Conservation (phyloP, 2,888 invertebrate species). For the Drosophila multiciliata region DNA sequence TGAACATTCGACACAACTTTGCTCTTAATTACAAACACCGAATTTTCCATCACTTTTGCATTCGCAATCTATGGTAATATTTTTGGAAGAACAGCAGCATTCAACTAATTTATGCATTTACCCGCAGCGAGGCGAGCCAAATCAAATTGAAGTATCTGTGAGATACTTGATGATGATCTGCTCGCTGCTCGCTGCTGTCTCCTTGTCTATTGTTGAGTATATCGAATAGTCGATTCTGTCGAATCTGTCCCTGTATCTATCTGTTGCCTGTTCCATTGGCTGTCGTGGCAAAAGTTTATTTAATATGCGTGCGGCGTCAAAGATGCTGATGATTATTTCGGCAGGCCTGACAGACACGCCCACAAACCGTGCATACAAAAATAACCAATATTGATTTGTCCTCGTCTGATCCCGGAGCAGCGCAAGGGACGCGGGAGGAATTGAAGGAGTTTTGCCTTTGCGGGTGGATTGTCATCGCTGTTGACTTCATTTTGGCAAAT, state of each 20-base stretch:
- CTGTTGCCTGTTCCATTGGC: not conserved
- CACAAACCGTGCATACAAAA: conserved; percentile 75
- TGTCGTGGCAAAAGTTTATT: conserved; percentile 62
- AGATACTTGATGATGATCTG: conserved; percentile 44
- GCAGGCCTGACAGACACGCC: conserved; percentile 61
- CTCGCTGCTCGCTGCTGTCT: conserved; percentile 21
- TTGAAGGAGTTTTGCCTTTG: not conserved
- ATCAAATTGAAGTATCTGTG: conserved; percentile 44
- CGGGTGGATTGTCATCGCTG: conserved; percentile 44
- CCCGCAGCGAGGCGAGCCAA: conserved; percentile 26
- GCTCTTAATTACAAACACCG: conserved; percentile 48
- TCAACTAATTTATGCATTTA: conserved; percentile 55
- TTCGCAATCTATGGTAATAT: conserved; percentile 37
- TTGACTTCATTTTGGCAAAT: conserved; percentile 53
- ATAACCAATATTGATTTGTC: conserved; percentile 79
- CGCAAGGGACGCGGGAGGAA: not conserved
- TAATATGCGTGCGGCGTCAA: conserved; percentile 79
- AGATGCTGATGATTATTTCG: conserved; percentile 78
- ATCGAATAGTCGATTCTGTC: conserved; percentile 18
- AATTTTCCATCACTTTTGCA: conserved; percentile 35
- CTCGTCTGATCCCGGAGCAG: conserved; percentile 15
- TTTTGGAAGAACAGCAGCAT: conserved; percentile 27
- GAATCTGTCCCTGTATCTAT: conserved; percentile 19
- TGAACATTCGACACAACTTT: conserved; percentile 31
- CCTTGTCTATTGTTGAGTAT: conserved; percentile 50